Evolutionary conservation across 2,888 invertebrate genomes (phyloP).

Genomic region (Hydraecia micacea): DNA sequence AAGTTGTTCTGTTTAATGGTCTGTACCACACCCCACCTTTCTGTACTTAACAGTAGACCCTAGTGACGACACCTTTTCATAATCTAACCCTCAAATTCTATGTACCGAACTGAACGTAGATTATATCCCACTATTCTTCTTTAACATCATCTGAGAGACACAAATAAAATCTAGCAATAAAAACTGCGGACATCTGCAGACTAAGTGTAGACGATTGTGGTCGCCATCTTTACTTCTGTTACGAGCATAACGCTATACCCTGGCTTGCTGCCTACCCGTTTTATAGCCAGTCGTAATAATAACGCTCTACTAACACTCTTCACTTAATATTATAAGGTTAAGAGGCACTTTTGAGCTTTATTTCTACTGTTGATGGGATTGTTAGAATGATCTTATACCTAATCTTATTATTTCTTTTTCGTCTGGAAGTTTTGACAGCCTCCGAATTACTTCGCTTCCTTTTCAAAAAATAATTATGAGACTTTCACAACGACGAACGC

Average conservation of each 20-base stretch:
- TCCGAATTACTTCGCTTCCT: not conserved
- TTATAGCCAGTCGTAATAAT: constrained; percentile 60
- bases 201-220: constrained; percentile 28
- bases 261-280: constrained; percentile 40
- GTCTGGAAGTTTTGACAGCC: not conserved
- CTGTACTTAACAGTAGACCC: too few relatives aligned
- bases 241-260: constrained; percentile 45
- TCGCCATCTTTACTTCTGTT: constrained; percentile 58
- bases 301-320: constrained; percentile 37
- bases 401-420: constrained; percentile 21
- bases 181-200: constrained; percentile 60
- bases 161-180: constrained; percentile 27
- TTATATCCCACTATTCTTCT: too few relatives aligned
- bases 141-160: too few relatives aligned
- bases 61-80: too few relatives aligned
- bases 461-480: not conserved
- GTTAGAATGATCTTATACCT: constrained; percentile 26
- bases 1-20: too few relatives aligned
- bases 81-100: too few relatives aligned
- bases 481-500: not conserved
- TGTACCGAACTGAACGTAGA: too few relatives aligned
- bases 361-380: constrained; percentile 15
- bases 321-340: constrained; percentile 48
- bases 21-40: too few relatives aligned
- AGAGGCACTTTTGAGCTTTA: constrained; percentile 39